Conservation (phyloP, 2,888 invertebrate genomes). For the Vesta saturnalis region DNA sequence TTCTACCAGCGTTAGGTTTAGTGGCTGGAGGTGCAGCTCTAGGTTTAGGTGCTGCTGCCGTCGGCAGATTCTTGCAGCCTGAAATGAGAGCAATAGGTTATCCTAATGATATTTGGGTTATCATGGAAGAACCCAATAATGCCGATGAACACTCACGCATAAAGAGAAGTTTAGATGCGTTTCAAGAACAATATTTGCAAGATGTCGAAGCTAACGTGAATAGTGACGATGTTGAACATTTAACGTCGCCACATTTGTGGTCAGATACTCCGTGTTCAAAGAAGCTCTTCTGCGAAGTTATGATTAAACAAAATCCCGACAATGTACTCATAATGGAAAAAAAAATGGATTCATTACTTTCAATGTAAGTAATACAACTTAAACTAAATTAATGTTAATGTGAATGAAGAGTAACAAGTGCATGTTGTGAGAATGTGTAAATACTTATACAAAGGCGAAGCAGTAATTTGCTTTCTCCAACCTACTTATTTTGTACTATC, state of each 20-base stretch:
- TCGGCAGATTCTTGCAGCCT: conserved; percentile 71
- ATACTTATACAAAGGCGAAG: conserved; percentile 19
- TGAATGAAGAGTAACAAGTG: conserved; percentile 4
- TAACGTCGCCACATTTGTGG: conserved; percentile 66
- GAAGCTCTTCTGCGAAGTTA: conserved; percentile 79
- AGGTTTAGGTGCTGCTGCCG: conserved; percentile 82
- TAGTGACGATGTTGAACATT: conserved; percentile 49
- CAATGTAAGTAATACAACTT: conserved; percentile 68
- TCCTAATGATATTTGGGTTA: conserved; percentile 53
- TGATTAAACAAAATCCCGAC: conserved; percentile 75
- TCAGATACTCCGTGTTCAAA: conserved; percentile 81
- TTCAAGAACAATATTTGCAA: conserved; percentile 60
- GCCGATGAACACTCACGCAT: conserved; percentile 13
- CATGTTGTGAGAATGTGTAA: conserved; percentile 18
- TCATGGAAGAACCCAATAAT: conserved; percentile 47
- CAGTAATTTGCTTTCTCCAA: conserved; percentile 40
- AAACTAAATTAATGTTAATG: neutral
- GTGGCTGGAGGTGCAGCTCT: conserved; percentile 86
- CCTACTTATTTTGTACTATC: conserved; percentile 36
- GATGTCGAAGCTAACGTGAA: conserved; percentile 53
- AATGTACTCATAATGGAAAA: conserved; percentile 81
- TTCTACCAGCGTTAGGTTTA: conserved; percentile 79
- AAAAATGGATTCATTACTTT: conserved; percentile 77
- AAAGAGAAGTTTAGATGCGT: conserved; percentile 47
- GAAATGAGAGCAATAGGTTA: conserved; percentile 52